A percentile compares a stretch with the other conserved stretches of the same genome.
These are phyloP conservation scores for Butorides virescens DNA, from an alignment of 2,113 vertebrate genomes.

Conservation along the genomic window DNA sequence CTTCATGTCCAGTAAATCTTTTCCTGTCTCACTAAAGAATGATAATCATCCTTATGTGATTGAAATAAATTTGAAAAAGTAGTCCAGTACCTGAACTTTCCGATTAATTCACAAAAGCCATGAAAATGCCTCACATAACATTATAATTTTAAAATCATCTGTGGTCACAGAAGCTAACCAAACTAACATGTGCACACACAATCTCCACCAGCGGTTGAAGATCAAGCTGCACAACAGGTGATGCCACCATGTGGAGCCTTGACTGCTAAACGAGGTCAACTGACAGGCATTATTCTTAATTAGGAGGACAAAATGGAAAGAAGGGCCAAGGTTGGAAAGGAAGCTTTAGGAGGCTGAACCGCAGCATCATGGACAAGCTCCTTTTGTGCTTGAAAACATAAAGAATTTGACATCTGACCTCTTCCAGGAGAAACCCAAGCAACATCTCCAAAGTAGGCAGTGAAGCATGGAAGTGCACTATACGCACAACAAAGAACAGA, in stretches of 20 bases:
- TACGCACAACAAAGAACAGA: not conserved
- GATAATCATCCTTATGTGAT: accelerated
- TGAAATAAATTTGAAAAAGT: not conserved
- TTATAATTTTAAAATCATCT: not conserved
- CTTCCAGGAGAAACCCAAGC: not conserved
- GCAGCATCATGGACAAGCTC: not conserved
- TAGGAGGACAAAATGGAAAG: not conserved
- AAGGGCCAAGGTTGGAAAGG: not conserved
- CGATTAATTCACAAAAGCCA: not conserved
- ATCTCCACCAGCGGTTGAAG: not conserved
- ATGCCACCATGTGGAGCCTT: constrained; percentile 27
- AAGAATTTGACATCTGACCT: constrained; percentile 46
- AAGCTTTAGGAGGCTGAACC: constrained; percentile 2
- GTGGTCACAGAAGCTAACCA: not conserved
- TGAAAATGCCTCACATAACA: accelerated
- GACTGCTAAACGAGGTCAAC: constrained; percentile 38
- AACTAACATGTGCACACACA: not conserved
- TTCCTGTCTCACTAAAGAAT: not conserved
- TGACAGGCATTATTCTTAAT: not conserved
- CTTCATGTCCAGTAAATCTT: not conserved
- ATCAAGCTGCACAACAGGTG: constrained; percentile 27
- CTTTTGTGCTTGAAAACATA: constrained; percentile 11
- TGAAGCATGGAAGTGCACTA: not conserved
- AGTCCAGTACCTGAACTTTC: not conserved
- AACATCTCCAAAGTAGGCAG: not conserved